A percentile compares a stretch with the other conserved stretches of the same genome.
Evolutionary conservation across 2,888 invertebrate species (phyloP).

Genomic region (Drosophila cyrtoloma): DNA sequence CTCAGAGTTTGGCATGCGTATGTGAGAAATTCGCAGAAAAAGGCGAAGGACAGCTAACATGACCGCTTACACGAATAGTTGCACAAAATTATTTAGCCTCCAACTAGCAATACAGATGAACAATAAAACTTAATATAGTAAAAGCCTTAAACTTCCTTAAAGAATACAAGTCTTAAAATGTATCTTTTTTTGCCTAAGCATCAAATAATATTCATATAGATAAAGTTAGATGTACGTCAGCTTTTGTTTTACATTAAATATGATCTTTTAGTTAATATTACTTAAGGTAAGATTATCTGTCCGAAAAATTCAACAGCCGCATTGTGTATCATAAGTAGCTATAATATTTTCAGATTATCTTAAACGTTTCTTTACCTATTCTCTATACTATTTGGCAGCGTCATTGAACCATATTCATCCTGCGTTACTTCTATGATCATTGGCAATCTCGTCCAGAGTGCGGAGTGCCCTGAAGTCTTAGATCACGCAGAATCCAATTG

Average conservation of each 20-base stretch:
- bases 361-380: neutral
- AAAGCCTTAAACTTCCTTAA: neutral
- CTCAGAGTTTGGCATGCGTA: slow-evolving; percentile 23
- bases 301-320: neutral
- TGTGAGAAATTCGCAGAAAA: slow-evolving; percentile 49
- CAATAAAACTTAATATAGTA: neutral
- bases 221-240: neutral
- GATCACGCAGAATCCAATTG: neutral
- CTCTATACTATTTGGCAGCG: neutral
- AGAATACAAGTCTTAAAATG: neutral
- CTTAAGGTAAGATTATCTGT: neutral
- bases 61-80: neutral
- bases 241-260: neutral
- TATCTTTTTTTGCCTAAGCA: neutral
- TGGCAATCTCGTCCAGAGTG: neutral
- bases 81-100: slow-evolving; percentile 40
- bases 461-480: neutral
- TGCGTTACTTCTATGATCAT: neutral
- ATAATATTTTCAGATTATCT: neutral
- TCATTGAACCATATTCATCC: neutral
- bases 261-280: neutral
- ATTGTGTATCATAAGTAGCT: neutral
- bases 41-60: neutral
- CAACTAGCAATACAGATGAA: neutral
- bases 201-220: neutral